phyloP scores from a whole-genome alignment of 2,797 vertebrate genomes.

The Thripadectes ignobilis region DNA sequence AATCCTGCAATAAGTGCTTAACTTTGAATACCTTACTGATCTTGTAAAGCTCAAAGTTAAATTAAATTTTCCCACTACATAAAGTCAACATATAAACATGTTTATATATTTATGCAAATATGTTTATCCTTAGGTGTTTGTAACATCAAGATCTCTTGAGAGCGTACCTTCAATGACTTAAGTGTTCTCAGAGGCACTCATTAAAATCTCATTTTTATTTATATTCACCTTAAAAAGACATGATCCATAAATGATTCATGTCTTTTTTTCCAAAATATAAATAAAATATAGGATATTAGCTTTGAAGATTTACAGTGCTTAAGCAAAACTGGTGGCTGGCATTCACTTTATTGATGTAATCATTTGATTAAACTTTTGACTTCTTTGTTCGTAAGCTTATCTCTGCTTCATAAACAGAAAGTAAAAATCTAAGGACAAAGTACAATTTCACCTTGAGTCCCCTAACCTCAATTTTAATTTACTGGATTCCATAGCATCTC shows the following conservation, averaged over 20 bases:
- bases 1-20: not conserved
- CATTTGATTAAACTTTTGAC: not conserved
- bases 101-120: not conserved
- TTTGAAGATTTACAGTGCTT: not conserved
- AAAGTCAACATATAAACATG: not conserved
- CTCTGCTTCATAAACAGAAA: conserved; percentile 1
- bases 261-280: not conserved
- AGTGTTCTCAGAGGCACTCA: not conserved
- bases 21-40: not conserved
- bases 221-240: not conserved
- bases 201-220: conserved; percentile 16
- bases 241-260: not conserved
- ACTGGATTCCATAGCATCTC: not conserved
- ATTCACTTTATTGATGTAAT: not conserved
- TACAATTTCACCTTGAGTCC: not conserved
- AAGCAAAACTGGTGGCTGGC: not conserved
- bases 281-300: not conserved
- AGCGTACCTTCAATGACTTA: not conserved
- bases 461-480: not conserved
- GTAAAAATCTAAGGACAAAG: not conserved
- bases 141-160: not conserved
- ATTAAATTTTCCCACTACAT: not conserved
- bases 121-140: not conserved
- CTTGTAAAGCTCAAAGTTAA: not conserved
- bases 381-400: not conserved